Evolutionary conservation across 2,113 vertebrate genomes (phyloP).

Genomic region (Ameiurus melas): DNA sequence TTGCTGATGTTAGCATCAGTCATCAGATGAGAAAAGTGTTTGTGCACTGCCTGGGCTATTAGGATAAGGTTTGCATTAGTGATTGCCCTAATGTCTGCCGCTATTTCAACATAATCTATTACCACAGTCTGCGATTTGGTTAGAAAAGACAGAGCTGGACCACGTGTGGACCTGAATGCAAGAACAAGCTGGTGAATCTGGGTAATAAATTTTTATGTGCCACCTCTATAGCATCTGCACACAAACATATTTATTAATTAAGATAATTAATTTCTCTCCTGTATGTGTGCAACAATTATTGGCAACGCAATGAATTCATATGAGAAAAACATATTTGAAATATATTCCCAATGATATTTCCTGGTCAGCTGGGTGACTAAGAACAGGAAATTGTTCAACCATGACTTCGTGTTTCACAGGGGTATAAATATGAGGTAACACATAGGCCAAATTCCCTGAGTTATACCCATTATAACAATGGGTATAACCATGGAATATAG

Average conservation of each 20-base stretch:
- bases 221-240: background rate
- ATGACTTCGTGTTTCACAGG: no score
- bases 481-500: no score
- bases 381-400: no score
- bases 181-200: background rate
- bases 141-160: background rate
- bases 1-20: conserved; percentile 36
- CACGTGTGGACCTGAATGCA: background rate
- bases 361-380: no score
- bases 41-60: conserved; percentile 6
- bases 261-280: background rate
- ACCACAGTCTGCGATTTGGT: background rate
- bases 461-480: no score
- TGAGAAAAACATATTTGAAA: no score
- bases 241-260: background rate
- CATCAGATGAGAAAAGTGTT: conserved; percentile 4
- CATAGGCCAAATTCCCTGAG: no score
- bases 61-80: conserved; percentile 19
- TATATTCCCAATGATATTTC: no score
- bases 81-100: background rate
- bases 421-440: no score
- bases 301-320: no score
- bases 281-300: no score
- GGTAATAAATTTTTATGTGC: conserved; percentile 1
- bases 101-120: conserved; percentile 17